A percentile compares a stretch with the other conserved stretches of the same genome.
Conservation (phyloP, 1,140 invertebrate species). For the Rhagoletis zephyria region DNA sequence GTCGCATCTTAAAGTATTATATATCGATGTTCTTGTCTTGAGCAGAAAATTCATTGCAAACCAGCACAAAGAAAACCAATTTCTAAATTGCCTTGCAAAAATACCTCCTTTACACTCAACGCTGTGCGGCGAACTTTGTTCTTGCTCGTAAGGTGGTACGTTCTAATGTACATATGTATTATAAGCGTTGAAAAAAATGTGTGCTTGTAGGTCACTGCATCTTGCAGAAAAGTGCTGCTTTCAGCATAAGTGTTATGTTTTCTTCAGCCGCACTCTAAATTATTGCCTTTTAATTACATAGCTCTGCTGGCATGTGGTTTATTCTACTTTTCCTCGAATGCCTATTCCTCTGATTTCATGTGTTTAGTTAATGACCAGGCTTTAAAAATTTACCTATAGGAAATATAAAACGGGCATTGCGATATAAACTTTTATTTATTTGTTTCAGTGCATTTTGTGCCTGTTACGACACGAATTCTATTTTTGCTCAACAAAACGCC, state of each 20-base stretch:
- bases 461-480: not conserved
- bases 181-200: too few species aligned
- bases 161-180: too few species aligned
- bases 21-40: too few species aligned
- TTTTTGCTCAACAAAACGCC: not conserved
- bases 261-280: not conserved
- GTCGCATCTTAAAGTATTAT: too few species aligned
- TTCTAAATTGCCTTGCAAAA: too few species aligned
- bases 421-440: not conserved
- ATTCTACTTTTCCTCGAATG: not conserved
- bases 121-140: too few species aligned
- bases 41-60: too few species aligned
- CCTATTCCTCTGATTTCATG: not conserved
- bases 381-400: not conserved
- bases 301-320: not conserved
- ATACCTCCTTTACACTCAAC: too few species aligned
- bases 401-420: too few species aligned
- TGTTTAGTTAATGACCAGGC: constrained; percentile 8
- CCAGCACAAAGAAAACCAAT: too few species aligned
- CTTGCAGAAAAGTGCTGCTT: not conserved
- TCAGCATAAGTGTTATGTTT: not conserved
- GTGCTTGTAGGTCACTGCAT: not conserved
- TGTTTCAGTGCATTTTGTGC: not conserved
- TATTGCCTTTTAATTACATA: constrained; percentile 37
- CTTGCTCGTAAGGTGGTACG: too few species aligned